Base-by-base conservation (phyloP, 2,113 vertebrate species). In the Forbesichthys agassizii region DNA sequence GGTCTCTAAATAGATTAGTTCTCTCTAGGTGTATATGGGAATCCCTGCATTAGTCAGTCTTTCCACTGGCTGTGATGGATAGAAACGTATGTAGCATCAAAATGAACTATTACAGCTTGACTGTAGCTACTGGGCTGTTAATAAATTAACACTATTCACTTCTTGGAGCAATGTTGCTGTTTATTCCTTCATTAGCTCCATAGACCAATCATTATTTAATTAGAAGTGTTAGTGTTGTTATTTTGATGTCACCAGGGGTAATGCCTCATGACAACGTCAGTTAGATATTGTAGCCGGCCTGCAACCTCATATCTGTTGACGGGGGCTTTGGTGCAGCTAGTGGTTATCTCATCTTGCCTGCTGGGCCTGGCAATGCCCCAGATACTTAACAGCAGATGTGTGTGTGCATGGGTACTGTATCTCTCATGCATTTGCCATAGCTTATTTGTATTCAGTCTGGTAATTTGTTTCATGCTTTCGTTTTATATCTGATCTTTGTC, bases 181-280 rank as follows among this genome's bases (percentile, higher is more conserved):
- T 86, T 87, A 84, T 88, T 88, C 82, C 79, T 75, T 84, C 80
- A 89, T 88, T 83, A 88, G 80, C 78, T 82, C 77, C 82, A 82
- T 75, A 65, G 83, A 86, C 83, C 89, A 82, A 81, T 86, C 84
- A 83, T 80, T 77, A 83, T 83, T 85, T 91, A 90, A 92, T 92
- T 90, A 91, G 79, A 86, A 79, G 70, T 64, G 73, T 82, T 86
- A 79, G 72, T 65, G 73, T 82, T 86, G 89, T 90, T 90, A 88
- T 87, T 80, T 66, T 68, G 80, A 79, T 88, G 89, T 88, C 91
- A 86, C 66, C 11, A 76, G 78, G 75, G 72, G 80, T 83, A 72
- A 81, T 84, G 80, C 79, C 78, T 84, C 82, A 67, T 76, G 81
- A 86, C 86, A 84, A 87, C 74, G 27, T 79, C 77, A 78, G 58